Base-by-base conservation (phyloP, 2,888 invertebrate species). In the Drosophila kanekoi region DNA sequence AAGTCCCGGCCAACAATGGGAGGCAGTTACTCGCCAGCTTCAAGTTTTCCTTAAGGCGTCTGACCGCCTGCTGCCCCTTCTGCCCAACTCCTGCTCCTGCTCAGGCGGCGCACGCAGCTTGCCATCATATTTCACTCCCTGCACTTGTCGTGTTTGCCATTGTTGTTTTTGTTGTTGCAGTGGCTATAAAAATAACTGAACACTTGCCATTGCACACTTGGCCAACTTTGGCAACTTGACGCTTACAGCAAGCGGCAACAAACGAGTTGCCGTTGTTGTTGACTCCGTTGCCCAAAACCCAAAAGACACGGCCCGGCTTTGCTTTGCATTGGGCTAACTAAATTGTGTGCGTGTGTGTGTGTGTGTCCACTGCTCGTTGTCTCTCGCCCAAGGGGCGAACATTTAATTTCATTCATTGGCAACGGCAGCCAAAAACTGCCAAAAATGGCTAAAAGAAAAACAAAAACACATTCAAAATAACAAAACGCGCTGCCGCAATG, bases 171-270 rank as follows among this genome's bases (percentile, higher is more conserved):
- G 40, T 8, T 10, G 51, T 49, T 48, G 37, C 67, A 73, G 63
- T 73, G 74, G 60, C 89, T 83, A 86, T 88, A 86, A 83, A 88
- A 83, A 83, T 88, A 83, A 83, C 89, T 80, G 81, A 83, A 88
- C 87, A 83, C 83, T 83, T 83, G 83, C 89, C 89, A 72, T 80
- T 88, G 83, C 83, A 87, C 83, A 87, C 89, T 83, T 89, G 89
- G 89, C 89, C 89, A 83, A 89, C 74, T 89, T 87, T 89, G 83
- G 89, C 83, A 83, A 87, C 87, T 81, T 77, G 80, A 83, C 80
- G 89, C 69, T 79, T 57, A 59, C 73, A 56, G 58, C 65, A 67
- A 53, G 45, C 76, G 74, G 52, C 78, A 75, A 58, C 69, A 83
- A 81, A 81, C 87, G 67, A 81, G 81, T 87, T 74, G 59, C 23